phyloP scores from a whole-genome alignment of 2,888 invertebrate species.

The Spisula solida region DNA sequence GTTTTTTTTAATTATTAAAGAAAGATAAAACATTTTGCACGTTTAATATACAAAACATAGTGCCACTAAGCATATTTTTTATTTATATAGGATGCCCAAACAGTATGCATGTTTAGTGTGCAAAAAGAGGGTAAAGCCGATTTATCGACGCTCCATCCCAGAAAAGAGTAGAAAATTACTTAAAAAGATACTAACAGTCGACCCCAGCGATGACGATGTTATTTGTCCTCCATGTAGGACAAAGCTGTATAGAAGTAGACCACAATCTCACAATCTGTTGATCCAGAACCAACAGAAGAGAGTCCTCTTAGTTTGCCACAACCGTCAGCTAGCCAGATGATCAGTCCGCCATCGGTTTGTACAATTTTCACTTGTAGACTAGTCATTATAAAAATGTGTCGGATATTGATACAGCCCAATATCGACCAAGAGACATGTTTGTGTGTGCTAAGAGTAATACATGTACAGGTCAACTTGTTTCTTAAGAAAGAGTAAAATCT shows the following conservation, averaged over 20 bases:
- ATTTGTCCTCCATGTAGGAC: background rate
- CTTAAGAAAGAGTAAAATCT: conserved; percentile 20
- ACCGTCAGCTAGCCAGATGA: background rate
- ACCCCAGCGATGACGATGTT: background rate
- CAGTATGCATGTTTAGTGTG: conserved; percentile 37
- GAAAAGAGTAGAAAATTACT: background rate
- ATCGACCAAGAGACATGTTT: background rate
- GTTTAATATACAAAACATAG: too few relatives aligned
- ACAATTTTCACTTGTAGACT: background rate
- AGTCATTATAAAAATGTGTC: background rate
- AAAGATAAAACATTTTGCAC: too few relatives aligned
- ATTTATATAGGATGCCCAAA: too few relatives aligned
- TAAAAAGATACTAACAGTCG: background rate
- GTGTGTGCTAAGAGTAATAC: conserved; percentile 17
- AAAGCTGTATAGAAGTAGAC: background rate
- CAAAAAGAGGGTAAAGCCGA: conserved; percentile 16
- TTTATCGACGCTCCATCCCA: background rate
- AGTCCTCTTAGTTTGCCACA: background rate
- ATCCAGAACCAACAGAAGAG: background rate
- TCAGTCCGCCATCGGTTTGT: background rate
- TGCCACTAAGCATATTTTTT: too few relatives aligned
- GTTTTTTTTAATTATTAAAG: too few relatives aligned
- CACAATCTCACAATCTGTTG: background rate
- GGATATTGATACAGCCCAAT: background rate
- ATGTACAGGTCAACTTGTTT: conserved; percentile 40